Conservation (phyloP, 2,113 vertebrate genomes). For the Poeciliopsis prolifica region DNA sequence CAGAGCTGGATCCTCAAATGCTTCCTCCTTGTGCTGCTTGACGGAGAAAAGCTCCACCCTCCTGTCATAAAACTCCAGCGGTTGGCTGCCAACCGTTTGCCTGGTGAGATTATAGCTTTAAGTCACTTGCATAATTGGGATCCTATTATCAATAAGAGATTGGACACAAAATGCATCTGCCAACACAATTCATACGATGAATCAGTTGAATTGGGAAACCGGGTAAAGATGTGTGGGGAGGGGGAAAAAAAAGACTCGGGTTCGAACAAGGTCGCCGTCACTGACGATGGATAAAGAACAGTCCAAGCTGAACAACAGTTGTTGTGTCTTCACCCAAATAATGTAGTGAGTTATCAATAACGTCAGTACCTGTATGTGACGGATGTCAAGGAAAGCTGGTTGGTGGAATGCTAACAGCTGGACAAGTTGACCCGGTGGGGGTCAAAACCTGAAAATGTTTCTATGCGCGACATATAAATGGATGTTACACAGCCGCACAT, state of each 20-base stretch:
- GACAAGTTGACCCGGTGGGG: no score
- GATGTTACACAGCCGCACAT: no score
- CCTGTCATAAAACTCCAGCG: no score
- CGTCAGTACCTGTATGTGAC: no score
- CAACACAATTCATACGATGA: conserved; percentile 27
- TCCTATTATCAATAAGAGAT: conserved; percentile 11
- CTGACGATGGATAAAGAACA: neutral
- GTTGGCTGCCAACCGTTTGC: neutral
- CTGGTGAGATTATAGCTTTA: neutral
- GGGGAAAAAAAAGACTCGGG: conserved; percentile 35
- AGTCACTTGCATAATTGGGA: neutral
- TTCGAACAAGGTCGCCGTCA: conserved; percentile 14
- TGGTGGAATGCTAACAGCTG: no score
- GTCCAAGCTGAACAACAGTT: no score
- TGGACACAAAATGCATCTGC: neutral
- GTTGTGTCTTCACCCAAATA: no score
- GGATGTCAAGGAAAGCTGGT: no score
- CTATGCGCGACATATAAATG: no score
- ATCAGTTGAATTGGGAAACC: conserved; percentile 12
- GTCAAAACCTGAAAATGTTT: no score
- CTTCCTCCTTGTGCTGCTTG: conserved; percentile 12
- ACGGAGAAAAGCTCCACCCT: neutral
- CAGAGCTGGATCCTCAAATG: conserved; percentile 24
- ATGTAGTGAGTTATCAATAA: no score
- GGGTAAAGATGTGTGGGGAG: conserved; percentile 35